A percentile compares a stretch with the other conserved stretches of the same genome.
Conservation (phyloP, 2,113 vertebrate genomes). For the Nycticryphes semicollaris region DNA sequence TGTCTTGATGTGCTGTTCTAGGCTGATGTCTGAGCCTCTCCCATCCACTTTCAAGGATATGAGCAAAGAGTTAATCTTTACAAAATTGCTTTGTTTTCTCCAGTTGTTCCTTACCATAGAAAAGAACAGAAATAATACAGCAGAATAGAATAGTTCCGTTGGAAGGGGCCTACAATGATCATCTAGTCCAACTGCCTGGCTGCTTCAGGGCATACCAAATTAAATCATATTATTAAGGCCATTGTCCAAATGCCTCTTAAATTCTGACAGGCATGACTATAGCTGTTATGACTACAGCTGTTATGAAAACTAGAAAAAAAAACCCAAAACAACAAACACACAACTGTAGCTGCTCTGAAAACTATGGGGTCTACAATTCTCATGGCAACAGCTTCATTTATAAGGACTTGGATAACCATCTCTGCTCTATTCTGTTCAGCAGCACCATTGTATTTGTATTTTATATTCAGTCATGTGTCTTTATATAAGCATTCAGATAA, state of each 20-base stretch:
- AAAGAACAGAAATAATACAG: neutral
- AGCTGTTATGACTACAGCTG: neutral
- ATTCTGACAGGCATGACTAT: neutral
- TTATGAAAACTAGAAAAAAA: neutral
- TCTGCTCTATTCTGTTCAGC: neutral
- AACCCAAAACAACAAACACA: rapidly evolving
- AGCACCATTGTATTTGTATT: neutral
- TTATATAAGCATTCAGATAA: neutral
- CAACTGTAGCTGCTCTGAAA: neutral
- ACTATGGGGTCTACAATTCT: neutral
- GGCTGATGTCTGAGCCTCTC: neutral
- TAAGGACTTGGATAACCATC: neutral
- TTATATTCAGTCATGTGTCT: neutral
- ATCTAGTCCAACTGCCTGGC: neutral
- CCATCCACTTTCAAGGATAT: neutral
- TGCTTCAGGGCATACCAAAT: neutral
- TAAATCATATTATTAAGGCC: neutral
- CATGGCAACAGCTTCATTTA: neutral
- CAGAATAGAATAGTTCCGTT: neutral
- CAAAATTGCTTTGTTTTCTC: neutral
- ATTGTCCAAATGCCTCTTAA: neutral
- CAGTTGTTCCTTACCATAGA: neutral
- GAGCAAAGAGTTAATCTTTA: neutral
- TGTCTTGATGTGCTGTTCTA: neutral
- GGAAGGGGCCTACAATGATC: neutral